These are phyloP conservation scores for Coecobrya sp. DNA, from an alignment of 2,888 invertebrate genomes.

Conservation along the genomic window DNA sequence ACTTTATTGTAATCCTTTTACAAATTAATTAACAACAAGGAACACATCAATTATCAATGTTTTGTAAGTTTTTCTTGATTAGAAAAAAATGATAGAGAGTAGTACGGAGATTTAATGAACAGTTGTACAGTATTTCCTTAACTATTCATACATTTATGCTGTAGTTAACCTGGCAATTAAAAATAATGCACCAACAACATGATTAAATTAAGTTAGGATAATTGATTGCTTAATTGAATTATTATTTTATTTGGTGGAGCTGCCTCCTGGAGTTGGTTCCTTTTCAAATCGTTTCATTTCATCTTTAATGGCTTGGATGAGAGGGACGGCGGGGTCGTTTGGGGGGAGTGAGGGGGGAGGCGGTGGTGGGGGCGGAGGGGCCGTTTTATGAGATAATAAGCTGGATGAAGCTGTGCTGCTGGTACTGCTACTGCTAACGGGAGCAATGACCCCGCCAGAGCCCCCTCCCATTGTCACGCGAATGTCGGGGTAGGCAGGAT, in stretches of 20 bases:
- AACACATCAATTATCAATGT: no score
- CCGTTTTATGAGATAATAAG: neutral
- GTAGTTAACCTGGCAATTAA: no score
- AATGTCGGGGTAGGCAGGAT: conserved; percentile 85
- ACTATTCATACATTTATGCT: no score
- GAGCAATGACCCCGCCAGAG: neutral
- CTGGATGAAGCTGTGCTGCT: neutral
- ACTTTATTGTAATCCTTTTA: no score
- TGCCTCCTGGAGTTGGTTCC: conserved; percentile 40
- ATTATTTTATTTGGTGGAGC: neutral
- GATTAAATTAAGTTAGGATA: no score
- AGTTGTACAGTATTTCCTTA: no score
- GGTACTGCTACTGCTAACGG: conserved; percentile 43
- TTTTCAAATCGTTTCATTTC: conserved; percentile 88
- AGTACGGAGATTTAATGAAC: no score
- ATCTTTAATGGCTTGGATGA: conserved; percentile 94
- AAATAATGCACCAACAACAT: no score
- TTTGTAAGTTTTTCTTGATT: no score
- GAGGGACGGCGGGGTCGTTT: conserved; percentile 92
- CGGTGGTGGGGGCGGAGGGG: conserved; percentile 48
- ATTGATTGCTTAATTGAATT: no score
- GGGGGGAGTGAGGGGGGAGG: conserved; percentile 87
- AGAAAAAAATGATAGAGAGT: no score
- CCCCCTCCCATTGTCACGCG: conserved; percentile 70
- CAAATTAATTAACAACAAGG: no score